Evolutionary conservation across 1,140 invertebrate species (phyloP).

Genomic region (Chionoecetes opilio): DNA sequence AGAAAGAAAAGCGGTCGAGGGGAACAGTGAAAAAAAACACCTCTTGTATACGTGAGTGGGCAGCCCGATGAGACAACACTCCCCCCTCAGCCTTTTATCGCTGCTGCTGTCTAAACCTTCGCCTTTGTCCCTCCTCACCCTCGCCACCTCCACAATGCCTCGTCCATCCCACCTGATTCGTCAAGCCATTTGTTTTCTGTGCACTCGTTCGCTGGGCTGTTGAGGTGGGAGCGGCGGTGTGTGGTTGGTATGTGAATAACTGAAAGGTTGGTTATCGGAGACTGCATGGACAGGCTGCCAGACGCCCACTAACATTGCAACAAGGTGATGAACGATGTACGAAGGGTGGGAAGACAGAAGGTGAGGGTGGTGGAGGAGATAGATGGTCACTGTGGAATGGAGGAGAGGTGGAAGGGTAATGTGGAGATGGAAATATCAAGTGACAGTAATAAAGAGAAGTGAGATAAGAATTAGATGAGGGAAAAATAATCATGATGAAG

Average conservation of each 20-base stretch:
- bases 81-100: background rate
- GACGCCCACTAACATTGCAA: background rate
- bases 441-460: background rate
- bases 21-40: background rate
- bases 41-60: background rate
- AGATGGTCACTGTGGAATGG: too few species aligned
- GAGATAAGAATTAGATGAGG: too few species aligned
- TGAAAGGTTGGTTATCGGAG: background rate
- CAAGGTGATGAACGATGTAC: background rate
- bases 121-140: background rate
- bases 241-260: background rate
- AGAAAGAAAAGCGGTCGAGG: too few species aligned
- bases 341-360: background rate
- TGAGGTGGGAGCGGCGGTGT: background rate
- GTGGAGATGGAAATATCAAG: background rate
- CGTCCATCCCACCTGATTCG: background rate
- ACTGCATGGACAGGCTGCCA: background rate
- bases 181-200: constrained; percentile 20
- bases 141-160: background rate
- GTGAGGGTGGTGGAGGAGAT: background rate
- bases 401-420: background rate
- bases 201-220: background rate
- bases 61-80: background rate
- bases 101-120: background rate
- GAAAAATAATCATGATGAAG: too few species aligned